Base-by-base conservation (phyloP, 64 coral and sea anemone genomes). In the Montipora efflorescens region DNA sequence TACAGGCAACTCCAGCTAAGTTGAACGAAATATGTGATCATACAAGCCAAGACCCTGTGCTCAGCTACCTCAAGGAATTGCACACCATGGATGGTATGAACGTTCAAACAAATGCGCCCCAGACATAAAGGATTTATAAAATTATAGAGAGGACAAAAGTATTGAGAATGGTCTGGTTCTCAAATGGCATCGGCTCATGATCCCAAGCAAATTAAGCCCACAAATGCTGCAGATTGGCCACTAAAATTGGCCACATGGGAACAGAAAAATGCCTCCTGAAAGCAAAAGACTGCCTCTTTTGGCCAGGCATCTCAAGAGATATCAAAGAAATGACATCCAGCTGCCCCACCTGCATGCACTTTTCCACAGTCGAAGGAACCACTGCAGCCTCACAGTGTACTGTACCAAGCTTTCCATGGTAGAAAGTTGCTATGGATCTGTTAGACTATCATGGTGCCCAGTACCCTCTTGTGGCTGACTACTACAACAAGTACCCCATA, bases 321-420 rank as follows among this genome's bases (percentile, higher is more conserved):
- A 23, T 23, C 22, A 89, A 89, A 57, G 85, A 89, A 9, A 19
- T 94, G 68, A 84, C 87, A 10, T 74, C 87, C 15, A 94, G 36
- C 20, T 90, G 88, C 45, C 1, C 48, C 36, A 90, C 89, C 14
- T 88, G 87, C 51, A 79, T 88, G 28, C 61, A 87, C 74, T 88
- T 80, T 9, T 64, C 94, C 8, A 95, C 94, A 95, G 15, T 82
- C 62, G 18, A 95, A 91, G 74, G 94, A 88, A 80, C 71, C 75
- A 18, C 9, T 91, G 20, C 88, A 75, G 15, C 75, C 86, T 78
- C 77, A 95, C 77, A 88, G 53, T 89, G 18, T 94, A 77, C 93
- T 8, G 51, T 8, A 53, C 51, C 51, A 53, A 53, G 51, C 51
- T 1, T 53, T 53, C 51, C 51, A 8, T 53, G 51, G 51, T 1